Percentiles rank a stretch among this genome's conserved stretches.
phyloP scores from a whole-genome alignment of 2,113 vertebrate genomes.

The Scopus umbretta region DNA sequence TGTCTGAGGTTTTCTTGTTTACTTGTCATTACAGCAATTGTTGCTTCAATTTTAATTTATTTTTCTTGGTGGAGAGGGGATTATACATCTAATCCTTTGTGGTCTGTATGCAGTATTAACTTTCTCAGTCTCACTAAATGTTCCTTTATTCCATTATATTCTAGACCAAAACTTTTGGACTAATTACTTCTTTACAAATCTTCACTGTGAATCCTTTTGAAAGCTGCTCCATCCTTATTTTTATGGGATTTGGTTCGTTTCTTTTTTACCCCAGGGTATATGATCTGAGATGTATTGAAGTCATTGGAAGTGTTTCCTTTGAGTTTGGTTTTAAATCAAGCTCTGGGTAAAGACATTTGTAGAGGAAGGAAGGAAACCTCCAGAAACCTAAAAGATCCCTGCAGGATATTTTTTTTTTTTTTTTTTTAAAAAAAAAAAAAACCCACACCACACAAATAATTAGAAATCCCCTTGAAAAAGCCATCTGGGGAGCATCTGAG shows the following conservation, averaged over 20 bases:
- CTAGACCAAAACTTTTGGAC: background rate
- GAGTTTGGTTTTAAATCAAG: slow-evolving; percentile 7
- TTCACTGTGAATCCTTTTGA: background rate
- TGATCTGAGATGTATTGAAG: slow-evolving; percentile 1
- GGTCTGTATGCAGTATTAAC: background rate
- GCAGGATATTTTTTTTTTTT: background rate
- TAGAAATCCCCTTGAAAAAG: slow-evolving; percentile 24
- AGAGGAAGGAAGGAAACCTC: slow-evolving; percentile 14
- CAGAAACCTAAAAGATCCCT: background rate
- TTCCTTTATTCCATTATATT: background rate
- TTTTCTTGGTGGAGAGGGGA: background rate
- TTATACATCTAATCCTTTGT: background rate
- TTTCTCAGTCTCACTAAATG: background rate
- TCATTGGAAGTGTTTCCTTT: slow-evolving; percentile 20
- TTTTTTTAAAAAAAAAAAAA: too few relatives aligned
- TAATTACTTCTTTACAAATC: background rate
- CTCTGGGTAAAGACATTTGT: background rate
- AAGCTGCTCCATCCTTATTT: background rate
- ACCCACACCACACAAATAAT: background rate
- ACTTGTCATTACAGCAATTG: background rate
- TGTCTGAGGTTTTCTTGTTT: background rate
- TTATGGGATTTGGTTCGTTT: background rate
- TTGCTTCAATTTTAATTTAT: background rate
- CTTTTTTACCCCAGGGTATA: background rate
- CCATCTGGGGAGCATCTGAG: slow-evolving; percentile 32